Base-by-base conservation (phyloP, 2,888 invertebrate species). In the Sinotaia quadrata region DNA sequence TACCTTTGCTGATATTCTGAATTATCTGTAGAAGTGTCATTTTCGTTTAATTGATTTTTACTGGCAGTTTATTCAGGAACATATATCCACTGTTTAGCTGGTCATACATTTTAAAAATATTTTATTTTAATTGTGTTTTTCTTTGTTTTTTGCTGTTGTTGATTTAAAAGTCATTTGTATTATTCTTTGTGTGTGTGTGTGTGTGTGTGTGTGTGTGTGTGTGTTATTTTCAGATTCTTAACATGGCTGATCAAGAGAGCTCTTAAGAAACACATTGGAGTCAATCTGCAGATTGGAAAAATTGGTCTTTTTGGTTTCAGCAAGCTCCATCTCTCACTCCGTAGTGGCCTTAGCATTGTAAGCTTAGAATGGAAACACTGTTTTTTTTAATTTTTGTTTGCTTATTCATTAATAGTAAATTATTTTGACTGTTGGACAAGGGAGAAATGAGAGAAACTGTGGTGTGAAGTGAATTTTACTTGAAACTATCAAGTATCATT, bases 201-300 rank as follows among this genome's bases (percentile, higher is more conserved):
- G 52, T 51, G 24, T 51, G 52, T 51, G 21, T 51, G 52, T 51
- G 52, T 51, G 52, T 51, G 52, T 51, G 52, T 51, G 52, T 51
- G 52, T 51, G 24, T 51, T 47, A 47, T n/a, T 78, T 82, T 33
- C 78, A 88, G 88, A 68, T 78, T 87, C 41, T 57, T 84, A 27
- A 86, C 86, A 44, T 81, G 81, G 75, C 34, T 87, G n/a, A 68
- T 87, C 8, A 84, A 86, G 34, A 81, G 80, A 75, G 59, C 84
- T 4, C 72, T 87, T 29, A 79, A 82, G 52, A 77, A 77, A 67
- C 80, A 75, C 61, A 69, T 78, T 31, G 81, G 81, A 7, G 74
- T 83, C 18, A 71, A 75, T 8, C 78, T 84, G 54, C 78, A 77
- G 58, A 80, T 84, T 56, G 82, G 79, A 10, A 74, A 81, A 36